Evolutionary conservation across 2,888 invertebrate species (phyloP).

Genomic region (Villa cingulata): DNA sequence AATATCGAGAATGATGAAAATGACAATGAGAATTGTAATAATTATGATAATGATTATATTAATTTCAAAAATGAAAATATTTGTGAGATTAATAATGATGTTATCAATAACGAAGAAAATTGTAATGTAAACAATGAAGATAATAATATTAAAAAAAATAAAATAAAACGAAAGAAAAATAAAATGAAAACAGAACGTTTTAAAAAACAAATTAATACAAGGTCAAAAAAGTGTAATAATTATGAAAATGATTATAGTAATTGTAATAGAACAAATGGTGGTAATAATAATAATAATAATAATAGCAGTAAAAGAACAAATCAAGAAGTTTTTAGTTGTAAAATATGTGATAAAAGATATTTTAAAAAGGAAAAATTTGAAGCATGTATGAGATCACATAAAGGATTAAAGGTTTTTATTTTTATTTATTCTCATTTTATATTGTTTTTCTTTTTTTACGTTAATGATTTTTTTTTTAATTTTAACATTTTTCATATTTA

Average conservation of each 20-base stretch:
- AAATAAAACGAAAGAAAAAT: neutral
- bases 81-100: neutral
- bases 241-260: too few species aligned
- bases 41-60: neutral
- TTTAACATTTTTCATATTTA: too few species aligned
- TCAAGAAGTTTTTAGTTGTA: constrained; percentile 4
- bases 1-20: too few species aligned
- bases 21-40: neutral
- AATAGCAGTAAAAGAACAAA: neutral
- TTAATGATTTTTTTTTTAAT: too few species aligned
- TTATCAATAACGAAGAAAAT: neutral
- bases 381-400: constrained; percentile 11
- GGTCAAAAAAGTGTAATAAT: too few species aligned
- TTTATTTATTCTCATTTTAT: neutral
- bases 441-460: too few species aligned
- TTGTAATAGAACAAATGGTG: neutral
- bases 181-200: neutral
- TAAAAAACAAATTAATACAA: too few species aligned
- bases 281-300: neutral
- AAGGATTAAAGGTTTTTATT: constrained; percentile 10
- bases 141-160: neutral
- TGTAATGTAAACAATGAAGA: neutral
- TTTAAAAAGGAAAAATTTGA: constrained; percentile 7
- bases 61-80: neutral
- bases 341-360: constrained; percentile 10